Conservation (phyloP, 2,797 vertebrate genomes). For the Pantherophis vulpinus region DNA sequence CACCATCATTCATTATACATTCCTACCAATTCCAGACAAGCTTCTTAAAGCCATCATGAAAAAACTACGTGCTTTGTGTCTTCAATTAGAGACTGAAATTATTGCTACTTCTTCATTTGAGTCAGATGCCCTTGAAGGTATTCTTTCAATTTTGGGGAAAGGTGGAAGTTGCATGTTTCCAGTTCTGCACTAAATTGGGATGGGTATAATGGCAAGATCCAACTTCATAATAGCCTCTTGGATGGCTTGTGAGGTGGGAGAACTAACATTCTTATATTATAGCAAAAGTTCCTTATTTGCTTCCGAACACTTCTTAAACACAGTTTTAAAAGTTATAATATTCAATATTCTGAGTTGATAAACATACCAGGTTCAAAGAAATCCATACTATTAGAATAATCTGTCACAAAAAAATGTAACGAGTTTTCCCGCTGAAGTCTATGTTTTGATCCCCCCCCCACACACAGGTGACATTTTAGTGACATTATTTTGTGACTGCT, state of each 20-base stretch:
- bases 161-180: background rate
- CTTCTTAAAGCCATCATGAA: background rate
- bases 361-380: background rate
- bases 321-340: background rate
- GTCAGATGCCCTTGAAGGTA: background rate
- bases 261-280: background rate
- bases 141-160: background rate
- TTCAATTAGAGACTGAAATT: background rate
- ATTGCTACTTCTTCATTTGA: background rate
- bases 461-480: background rate
- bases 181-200: background rate
- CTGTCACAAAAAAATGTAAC: background rate
- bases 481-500: background rate
- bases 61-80: background rate
- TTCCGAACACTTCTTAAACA: background rate
- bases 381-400: background rate
- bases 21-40: background rate
- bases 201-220: background rate
- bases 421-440: background rate
- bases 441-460: background rate
- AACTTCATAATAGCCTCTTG: background rate
- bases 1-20: background rate
- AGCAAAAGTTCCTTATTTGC: background rate
- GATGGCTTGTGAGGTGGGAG: background rate
- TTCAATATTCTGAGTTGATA: background rate